Conservation (phyloP, 1,140 invertebrate species). For the Onthophagus taurus region DNA sequence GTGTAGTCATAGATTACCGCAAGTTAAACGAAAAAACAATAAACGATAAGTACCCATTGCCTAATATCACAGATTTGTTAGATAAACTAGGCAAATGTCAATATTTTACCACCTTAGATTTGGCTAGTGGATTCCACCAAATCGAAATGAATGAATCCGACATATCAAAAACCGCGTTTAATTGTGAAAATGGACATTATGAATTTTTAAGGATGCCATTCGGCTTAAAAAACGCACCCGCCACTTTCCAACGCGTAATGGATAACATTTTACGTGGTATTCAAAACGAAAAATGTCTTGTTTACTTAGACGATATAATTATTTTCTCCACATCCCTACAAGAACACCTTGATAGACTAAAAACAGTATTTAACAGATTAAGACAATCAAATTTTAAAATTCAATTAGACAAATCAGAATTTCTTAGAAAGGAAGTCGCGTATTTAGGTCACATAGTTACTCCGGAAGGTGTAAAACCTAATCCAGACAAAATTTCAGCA, state of each 20-base stretch:
- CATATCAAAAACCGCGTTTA: constrained; percentile 5
- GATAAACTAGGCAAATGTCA: constrained; percentile 33
- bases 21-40: constrained; percentile 31
- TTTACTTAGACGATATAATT: constrained; percentile 41
- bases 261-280: constrained; percentile 15
- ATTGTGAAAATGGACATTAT: background rate
- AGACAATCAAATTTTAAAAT: constrained; percentile 21
- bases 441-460: constrained; percentile 18
- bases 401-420: constrained; percentile 18
- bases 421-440: constrained; percentile 14
- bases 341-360: constrained; percentile 33
- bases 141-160: constrained; percentile 3
- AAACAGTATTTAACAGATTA: constrained; percentile 12
- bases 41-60: constrained; percentile 39
- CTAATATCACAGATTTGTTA: constrained; percentile 38
- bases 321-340: constrained; percentile 28
- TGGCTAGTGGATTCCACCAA: constrained; percentile 17
- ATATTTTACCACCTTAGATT: constrained; percentile 41
- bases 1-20: constrained; percentile 23
- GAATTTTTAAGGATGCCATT: constrained; percentile 15
- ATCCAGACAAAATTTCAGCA: constrained; percentile 17
- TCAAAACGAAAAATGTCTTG: constrained; percentile 14
- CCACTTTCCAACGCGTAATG: constrained; percentile 15
- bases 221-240: constrained; percentile 15
- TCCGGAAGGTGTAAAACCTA: constrained; percentile 15